Evolutionary conservation across 2,113 vertebrate genomes (phyloP), one percentile per base, ranked within the genome.

Genomic region (Plecturocebus donacophilus): DNA sequence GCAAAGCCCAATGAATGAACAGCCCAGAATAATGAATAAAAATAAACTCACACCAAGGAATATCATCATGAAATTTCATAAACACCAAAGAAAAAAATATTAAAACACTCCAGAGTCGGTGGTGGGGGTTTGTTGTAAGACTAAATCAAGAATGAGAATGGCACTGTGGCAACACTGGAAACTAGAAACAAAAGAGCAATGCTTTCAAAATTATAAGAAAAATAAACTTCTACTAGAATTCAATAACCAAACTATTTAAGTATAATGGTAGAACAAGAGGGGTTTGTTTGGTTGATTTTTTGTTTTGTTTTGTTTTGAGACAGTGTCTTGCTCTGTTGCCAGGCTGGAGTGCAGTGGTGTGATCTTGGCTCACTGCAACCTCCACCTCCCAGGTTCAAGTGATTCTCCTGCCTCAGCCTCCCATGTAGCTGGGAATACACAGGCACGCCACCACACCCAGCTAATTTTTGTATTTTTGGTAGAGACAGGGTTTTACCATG

Each of bases 111-210:
- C 54, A n/a, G 13, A 76, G 5, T 52, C 5, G 9, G 27, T 52
- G 52, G 52, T 52, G 52, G 52, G 49, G 52, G 17, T 16, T 52
- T 16, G 21, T 58, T 85, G 93, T 73, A 95, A 80, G 92, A 90
- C 32, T 81, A 54, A 93, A 92, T 82, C n/a, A 95, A 96, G 73
- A 92, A 80, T 88, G 38, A 90, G 45, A 90, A 66, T 47, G 25
- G 45, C 54, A 93, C 17, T 83, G 35, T 6, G 16, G 38, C 75
- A 87, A 68, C 19, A 92, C 8, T 38, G 61, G 75, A 77, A 71
- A 45, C 45, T 79, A 96, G 82, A 95, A n/a, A 75, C 30, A 94
- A 16, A 30, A 49, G 19, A 88, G 25, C 68, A 70, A 81, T 35
- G 17, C 47, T 70, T 90, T 92, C 61, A 92, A 94, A 85, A 89